Conservation (phyloP, 92 coral and sea anemone genomes). For the Siderastrea radians region DNA sequence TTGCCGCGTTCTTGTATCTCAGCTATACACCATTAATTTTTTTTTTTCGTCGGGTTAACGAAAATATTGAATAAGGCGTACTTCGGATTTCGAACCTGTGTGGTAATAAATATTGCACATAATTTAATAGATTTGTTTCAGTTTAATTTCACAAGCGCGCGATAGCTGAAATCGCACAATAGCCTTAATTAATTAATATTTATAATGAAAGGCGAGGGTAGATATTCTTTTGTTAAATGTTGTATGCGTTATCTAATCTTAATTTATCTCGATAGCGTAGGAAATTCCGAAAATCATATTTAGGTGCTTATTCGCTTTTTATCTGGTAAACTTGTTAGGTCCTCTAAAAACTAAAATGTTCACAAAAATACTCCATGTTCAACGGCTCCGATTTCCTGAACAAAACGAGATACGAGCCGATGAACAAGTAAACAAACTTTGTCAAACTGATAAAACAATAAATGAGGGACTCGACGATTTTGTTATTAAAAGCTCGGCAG, state of each 20-base stretch:
- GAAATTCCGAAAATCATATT: not conserved
- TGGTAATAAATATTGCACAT: slow-evolving; percentile 6
- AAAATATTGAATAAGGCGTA: not conserved
- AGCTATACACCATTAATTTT: not conserved
- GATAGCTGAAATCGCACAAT: not conserved
- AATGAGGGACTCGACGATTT: not conserved
- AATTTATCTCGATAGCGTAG: not conserved
- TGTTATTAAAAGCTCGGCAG: not conserved
- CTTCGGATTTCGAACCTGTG: not conserved
- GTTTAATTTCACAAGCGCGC: not conserved
- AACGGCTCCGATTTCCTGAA: not conserved
- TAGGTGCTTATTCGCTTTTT: not conserved
- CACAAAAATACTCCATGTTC: not conserved
- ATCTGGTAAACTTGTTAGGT: not conserved
- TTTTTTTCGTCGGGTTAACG: not conserved
- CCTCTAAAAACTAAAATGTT: no score
- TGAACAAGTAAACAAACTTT: not conserved
- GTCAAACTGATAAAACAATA: not conserved
- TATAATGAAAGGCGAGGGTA: not conserved
- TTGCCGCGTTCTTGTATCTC: not conserved
- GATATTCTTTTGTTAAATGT: not conserved
- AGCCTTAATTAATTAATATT: not conserved
- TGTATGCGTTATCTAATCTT: not conserved
- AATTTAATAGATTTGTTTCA: not conserved
- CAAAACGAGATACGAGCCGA: not conserved